Evolutionary conservation across 2,888 invertebrate species (phyloP).

Genomic region (Mesorhabditis sp.): DNA sequence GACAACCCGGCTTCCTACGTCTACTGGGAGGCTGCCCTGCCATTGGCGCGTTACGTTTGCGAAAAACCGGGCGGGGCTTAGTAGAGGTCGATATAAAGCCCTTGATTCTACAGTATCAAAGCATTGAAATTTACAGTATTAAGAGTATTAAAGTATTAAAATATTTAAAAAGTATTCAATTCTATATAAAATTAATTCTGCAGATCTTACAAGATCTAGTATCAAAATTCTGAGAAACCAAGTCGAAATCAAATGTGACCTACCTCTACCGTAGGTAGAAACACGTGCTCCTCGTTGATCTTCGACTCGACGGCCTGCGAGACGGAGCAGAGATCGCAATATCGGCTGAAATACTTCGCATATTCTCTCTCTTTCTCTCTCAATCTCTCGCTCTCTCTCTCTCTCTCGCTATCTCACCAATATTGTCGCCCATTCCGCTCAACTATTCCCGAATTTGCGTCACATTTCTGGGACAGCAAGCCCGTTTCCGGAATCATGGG

Average conservation of each 20-base stretch:
- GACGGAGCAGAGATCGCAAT: slow-evolving; percentile 54
- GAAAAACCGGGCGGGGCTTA: not conserved
- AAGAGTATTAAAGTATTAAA: no score
- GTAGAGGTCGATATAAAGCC: no score
- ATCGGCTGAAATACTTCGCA: slow-evolving; percentile 37
- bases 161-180: no score
- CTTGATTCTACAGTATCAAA: no score
- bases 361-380: no score
- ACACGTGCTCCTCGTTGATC: slow-evolving; percentile 28
- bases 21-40: not conserved
- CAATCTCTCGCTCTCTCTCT: no score
- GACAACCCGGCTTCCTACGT: not conserved
- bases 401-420: slow-evolving; percentile 30
- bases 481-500: slow-evolving; percentile 55
- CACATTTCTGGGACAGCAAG: slow-evolving; percentile 52
- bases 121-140: no score
- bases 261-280: not conserved
- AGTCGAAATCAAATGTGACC: no score
- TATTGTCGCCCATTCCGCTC: slow-evolving; percentile 54
- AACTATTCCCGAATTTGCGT: slow-evolving; percentile 52
- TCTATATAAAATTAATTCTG: no score
- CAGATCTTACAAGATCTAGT: no score
- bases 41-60: slow-evolving; percentile 1
- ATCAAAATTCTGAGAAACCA: no score
- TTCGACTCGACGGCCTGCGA: slow-evolving; percentile 47